phyloP scores from a whole-genome alignment of 2,113 vertebrate genomes.

The Polypterus bichir region DNA sequence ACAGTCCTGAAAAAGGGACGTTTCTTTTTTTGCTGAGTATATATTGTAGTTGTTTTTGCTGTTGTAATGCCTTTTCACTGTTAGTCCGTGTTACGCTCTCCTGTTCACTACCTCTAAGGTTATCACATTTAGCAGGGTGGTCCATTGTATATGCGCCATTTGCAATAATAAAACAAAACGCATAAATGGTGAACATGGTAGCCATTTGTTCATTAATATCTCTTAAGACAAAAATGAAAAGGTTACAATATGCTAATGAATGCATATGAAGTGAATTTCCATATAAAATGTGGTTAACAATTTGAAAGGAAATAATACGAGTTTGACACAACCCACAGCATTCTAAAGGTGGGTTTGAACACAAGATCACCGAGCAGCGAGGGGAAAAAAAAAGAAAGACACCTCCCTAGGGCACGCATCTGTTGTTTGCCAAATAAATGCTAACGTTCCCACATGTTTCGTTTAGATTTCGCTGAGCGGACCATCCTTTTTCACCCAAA shows the following conservation, averaged over 20 bases:
- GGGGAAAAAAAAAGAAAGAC: conserved; percentile 23
- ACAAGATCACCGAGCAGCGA: conserved; percentile 3
- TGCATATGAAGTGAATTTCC: neutral
- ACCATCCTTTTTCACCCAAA: conserved; percentile 27
- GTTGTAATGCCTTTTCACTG: too few species aligned
- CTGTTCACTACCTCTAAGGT: too few species aligned
- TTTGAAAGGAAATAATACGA: neutral
- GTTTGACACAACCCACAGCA: neutral
- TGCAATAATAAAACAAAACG: too few species aligned
- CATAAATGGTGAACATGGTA: neutral
- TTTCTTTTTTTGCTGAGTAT: too few species aligned
- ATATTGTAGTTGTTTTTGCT: too few species aligned
- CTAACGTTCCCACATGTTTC: conserved; percentile 36
- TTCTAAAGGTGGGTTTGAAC: neutral
- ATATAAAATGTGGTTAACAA: neutral
- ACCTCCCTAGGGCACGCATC: conserved; percentile 41
- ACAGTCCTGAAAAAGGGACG: too few species aligned
- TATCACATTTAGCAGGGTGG: too few species aligned
- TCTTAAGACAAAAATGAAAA: neutral
- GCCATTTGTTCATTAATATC: neutral
- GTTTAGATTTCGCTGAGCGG: conserved; percentile 29
- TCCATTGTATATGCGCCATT: too few species aligned
- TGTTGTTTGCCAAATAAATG: conserved; percentile 32
- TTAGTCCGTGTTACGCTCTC: too few species aligned
- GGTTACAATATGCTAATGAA: neutral